phyloP scores from a whole-genome alignment of 2,797 vertebrate species.

The Tauraco hartlaubi region DNA sequence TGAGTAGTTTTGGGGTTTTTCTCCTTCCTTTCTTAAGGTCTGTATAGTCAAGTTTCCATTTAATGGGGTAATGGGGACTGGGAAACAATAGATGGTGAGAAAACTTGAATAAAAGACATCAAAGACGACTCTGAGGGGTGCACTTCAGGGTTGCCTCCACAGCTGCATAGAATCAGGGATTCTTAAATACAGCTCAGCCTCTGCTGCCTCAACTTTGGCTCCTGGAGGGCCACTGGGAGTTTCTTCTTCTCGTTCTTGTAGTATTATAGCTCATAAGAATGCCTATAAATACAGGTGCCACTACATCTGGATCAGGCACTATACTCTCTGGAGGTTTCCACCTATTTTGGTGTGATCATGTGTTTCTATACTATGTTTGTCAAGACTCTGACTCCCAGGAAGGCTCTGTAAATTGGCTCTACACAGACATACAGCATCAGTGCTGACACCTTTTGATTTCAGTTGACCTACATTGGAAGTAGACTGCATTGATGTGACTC shows the following conservation, averaged over 20 bases:
- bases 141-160: not conserved
- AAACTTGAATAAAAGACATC: not conserved
- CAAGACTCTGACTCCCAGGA: not conserved
- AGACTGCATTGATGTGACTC: not conserved
- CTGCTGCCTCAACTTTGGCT: not conserved
- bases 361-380: not conserved
- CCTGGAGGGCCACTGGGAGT: not conserved
- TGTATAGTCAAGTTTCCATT: not conserved
- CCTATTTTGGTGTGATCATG: not conserved
- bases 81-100: not conserved
- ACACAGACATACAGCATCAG: not conserved
- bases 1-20: not conserved
- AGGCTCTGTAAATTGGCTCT: not conserved
- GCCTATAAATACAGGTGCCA: not conserved
- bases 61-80: not conserved
- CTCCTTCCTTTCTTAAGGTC: not conserved
- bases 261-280: not conserved
- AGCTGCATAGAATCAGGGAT: not conserved
- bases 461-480: not conserved
- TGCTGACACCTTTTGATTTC: not conserved
- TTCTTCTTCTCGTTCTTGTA: not conserved
- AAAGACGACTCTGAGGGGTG: not conserved
- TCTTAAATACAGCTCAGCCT: not conserved
- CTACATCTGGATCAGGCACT: not conserved
- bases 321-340: not conserved